These are phyloP conservation scores for Marronus borbonicus DNA, from an alignment of 2,888 invertebrate species.

Conservation along the genomic window DNA sequence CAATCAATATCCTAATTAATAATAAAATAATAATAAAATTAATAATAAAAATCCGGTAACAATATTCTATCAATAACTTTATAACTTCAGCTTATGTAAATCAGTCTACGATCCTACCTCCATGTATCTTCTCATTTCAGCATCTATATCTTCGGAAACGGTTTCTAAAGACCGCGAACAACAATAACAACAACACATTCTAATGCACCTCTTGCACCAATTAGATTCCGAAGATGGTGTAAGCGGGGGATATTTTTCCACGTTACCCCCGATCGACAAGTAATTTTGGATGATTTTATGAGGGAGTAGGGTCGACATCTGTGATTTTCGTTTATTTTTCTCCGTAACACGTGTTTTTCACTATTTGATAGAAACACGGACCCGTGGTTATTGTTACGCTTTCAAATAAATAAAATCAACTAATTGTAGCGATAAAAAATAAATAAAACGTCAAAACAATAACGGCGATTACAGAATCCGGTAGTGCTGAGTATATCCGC, in stretches of 20 bases:
- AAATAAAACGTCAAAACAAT: background rate
- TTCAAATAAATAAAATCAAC: too few species aligned
- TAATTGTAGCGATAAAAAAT: background rate
- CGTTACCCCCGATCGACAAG: background rate
- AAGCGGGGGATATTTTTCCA: background rate
- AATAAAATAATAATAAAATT: too few species aligned
- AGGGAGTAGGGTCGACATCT: conserved; percentile 5
- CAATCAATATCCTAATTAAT: too few species aligned
- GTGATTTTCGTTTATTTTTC: background rate
- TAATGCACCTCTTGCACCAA: conserved; percentile 18
- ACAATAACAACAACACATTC: conserved; percentile 53
- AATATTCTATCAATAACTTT: too few species aligned
- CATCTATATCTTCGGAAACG: conserved; percentile 61
- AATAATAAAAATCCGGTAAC: too few species aligned
- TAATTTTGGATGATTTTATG: conserved; percentile 6
- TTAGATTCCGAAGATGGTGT: background rate
- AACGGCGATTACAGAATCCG: conserved; percentile 20
- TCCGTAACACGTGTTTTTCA: too few species aligned
- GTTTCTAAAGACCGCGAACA: conserved; percentile 56
- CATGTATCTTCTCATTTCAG: conserved; percentile 56
- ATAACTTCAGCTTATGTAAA: background rate
- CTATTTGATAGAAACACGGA: too few species aligned
- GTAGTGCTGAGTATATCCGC: background rate
- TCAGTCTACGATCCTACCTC: conserved; percentile 55
- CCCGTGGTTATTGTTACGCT: too few species aligned